These are phyloP conservation scores for Beroe forskalii DNA, from an alignment of 37 sponge, comb jelly and placozoan species.

Conservation along the genomic window DNA sequence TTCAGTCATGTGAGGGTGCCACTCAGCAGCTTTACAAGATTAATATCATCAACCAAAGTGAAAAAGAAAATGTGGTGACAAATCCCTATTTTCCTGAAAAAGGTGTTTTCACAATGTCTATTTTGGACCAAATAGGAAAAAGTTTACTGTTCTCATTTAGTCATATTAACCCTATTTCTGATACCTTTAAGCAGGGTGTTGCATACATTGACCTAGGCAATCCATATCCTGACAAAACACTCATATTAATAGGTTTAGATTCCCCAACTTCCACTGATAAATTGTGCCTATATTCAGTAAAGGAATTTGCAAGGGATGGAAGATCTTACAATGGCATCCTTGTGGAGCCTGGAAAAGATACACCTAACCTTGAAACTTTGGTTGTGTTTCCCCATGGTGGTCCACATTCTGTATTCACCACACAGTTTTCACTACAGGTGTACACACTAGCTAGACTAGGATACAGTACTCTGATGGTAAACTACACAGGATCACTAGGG, in stretches of 20 bases:
- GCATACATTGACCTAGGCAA: background rate
- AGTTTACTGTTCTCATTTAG: background rate
- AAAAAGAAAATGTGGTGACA: background rate
- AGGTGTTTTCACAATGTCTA: background rate
- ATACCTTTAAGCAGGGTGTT: background rate
- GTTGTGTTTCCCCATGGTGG: slow-evolving; percentile 43
- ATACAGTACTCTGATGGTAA: slow-evolving; percentile 64
- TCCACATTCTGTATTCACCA: slow-evolving; percentile 35
- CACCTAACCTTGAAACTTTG: slow-evolving; percentile 6
- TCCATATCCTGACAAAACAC: background rate
- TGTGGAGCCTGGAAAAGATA: background rate
- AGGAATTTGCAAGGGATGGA: background rate
- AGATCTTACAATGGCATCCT: slow-evolving; percentile 23
- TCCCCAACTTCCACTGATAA: background rate
- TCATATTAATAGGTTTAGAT: background rate
- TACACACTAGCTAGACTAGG: slow-evolving; percentile 26
- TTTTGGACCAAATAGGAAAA: background rate
- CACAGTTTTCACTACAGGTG: background rate
- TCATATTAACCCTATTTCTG: background rate
- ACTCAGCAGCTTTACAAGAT: background rate
- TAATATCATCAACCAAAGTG: background rate
- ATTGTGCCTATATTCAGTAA: background rate
- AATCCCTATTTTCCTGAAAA: background rate
- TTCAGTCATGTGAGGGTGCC: background rate
- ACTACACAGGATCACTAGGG: slow-evolving; percentile 90